Evolutionary conservation across 2,113 vertebrate genomes (phyloP), one percentile per base, ranked within the genome.

Genomic region (Micromys minutus): DNA sequence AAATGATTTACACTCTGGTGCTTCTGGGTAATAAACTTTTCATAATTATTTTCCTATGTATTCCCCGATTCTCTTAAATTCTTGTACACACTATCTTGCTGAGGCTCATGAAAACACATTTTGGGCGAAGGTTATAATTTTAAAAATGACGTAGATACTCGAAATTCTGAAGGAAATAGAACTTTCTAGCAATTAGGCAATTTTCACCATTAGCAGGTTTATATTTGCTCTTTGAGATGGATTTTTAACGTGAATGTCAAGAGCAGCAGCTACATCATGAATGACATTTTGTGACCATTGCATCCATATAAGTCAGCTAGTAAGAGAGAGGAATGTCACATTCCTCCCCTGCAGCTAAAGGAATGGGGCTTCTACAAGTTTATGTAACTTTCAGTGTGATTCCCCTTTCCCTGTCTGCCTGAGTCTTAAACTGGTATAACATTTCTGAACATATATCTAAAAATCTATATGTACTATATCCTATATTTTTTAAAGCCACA

Each of bases 191-290:
- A 80, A 59, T 22, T 59, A 71, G 86, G 31, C 12, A 22, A 52
- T 65, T 85, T 96, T 50, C 8, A 17, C 0, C 34, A 61, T 10
- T 87, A 94, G 4, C 15, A 77, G 11, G 31, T 55, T 92, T 74
- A 74, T 72, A 75, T 93, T 92, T 92, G 63, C 22, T 75, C 75
- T 95, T 92, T 71, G 24, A 84, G 90, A 89, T 6, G 86, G 67
- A 52, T 4, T 5, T 93, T 92, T 90, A 24, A 65, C 88, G 34
- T 12, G n/a, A 88, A 22, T 75, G 81, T 90, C 90, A 90, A 50
- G 67, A 9, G 10, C 13, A 76, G 74, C 52, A 50, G 34, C 80
- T 61, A 39, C 57, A 69, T 45, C 0, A 39, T 76, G n/a, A 47
- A 45, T 6, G 63, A 29, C 57, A 45, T 75, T 93, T 63, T 87